Base-by-base conservation (phyloP, 2,113 vertebrate species). In the Myotis brandtii region DNA sequence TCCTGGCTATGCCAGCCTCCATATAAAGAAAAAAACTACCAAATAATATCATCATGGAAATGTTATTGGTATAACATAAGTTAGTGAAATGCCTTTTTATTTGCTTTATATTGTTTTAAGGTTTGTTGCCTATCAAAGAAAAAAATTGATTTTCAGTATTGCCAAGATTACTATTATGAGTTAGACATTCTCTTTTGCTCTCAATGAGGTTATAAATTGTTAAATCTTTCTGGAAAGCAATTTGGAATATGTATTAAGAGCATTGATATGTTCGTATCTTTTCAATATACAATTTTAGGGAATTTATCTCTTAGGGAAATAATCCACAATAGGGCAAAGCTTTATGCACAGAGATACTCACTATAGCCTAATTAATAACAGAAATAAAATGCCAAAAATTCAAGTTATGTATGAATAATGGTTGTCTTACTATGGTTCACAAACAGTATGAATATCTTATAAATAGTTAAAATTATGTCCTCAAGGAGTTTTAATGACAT, bases 381-480 rank as follows among this genome's bases (percentile, higher is more conserved):
- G 50, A 89, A 87, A 83, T 73, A 73, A 89, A 95, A 91, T 88
- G 59, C 17, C 91, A 69, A 94, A 90, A 83, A 43, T 48, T 82
- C 86, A 92, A 97, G 87, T 95, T 95, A 93, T 73, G 5, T 43
- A 69, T 86, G 59, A 96, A 56, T 75, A 76, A 82, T 80, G 17
- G 1, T 48, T 94, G 9, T 69, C 81, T 91, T 86, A 10, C 86
- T 87, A 82, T 87, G 46, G 62, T 70, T 6, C 20, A 73, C 94
- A 59, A 94, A 75, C 5, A 79, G 30, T 89, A 52, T 62, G 64
- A 91, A 67, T 92, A 67, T 56, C 23, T 75, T 34, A 3, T 85
- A 83, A 96, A 88, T 95, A 95, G 84, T 93, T 97, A 75, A 96
- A 90, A 73, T 87, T 80, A 93, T 77, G 20, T 82, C 32, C 34